A percentile compares a stretch with the other conserved stretches of the same genome.
phyloP scores from a whole-genome alignment of 2,888 invertebrate genomes.

The Orthonevra nobilis region DNA sequence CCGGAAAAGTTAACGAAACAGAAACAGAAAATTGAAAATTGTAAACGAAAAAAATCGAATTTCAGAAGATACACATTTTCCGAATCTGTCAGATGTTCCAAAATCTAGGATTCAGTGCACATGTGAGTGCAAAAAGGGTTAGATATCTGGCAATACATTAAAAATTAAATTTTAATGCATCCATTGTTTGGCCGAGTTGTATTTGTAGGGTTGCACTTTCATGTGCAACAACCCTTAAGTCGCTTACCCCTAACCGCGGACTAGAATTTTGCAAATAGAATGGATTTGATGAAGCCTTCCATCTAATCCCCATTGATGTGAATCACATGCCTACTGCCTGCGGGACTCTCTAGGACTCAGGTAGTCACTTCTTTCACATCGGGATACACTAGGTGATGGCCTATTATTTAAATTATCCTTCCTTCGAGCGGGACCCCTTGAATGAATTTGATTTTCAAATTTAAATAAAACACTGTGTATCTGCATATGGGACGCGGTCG shows the following conservation, averaged over 20 bases:
- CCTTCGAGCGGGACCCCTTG: constrained; percentile 52
- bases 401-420: constrained; percentile 71
- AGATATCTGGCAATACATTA: constrained; percentile 61
- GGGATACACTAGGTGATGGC: constrained; percentile 57
- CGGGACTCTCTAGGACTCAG: constrained; percentile 42
- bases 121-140: constrained; percentile 58
- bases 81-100: constrained; percentile 64
- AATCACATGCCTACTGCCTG: constrained; percentile 45
- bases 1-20: constrained; percentile 47
- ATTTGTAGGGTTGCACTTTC: constrained; percentile 49
- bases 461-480: constrained; percentile 58
- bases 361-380: constrained; percentile 52
- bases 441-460: constrained; percentile 65
- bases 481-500: constrained; percentile 36
- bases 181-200: constrained; percentile 54
- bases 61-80: constrained; percentile 18
- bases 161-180: constrained; percentile 72
- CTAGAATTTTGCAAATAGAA: constrained; percentile 55
- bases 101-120: constrained; percentile 25
- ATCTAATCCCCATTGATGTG: constrained; percentile 42
- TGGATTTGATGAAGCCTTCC: too few relatives aligned
- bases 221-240: constrained; percentile 56
- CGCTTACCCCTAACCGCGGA: constrained; percentile 64
- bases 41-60: constrained; percentile 34
- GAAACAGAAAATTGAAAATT: constrained; percentile 50